Evolutionary conservation across 2,888 invertebrate genomes (phyloP), one percentile per base, ranked within the genome.

Genomic region (Ferdinandea cuprea): DNA sequence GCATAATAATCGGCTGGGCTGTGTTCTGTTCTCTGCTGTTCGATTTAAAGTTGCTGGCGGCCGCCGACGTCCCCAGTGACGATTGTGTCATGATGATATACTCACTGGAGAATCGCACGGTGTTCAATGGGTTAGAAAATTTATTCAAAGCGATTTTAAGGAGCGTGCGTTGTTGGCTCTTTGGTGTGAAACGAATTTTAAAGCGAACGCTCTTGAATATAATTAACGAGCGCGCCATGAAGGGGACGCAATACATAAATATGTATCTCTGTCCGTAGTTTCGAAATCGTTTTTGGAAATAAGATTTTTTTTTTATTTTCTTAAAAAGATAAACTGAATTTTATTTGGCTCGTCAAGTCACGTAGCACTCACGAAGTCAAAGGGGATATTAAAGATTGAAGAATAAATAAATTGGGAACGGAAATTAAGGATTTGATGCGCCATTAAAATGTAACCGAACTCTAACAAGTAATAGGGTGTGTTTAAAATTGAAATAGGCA

Each of bases 61-160:
- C 30, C 35, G 35, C 25, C 50, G 65, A 8, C 50, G 80, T 68
- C 73, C 58, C 68, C 42, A 61, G 56, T 48, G 50, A 44, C 25
- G 52, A 66, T 66, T 66, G 59, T 54, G 35, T 54, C 25, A 25
- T 25, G 52, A 52, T 66, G 28, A 35, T n/a, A n/a, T n/a, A n/a
- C n/a, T n/a, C n/a, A 42, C 35, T 17, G 15, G 17, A 32, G 52
- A 74, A 66, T 77, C 48, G n/a, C n/a, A 37, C 68, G 35, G 54
- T 83, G 83, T 68, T 83, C 83, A 83, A 83, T 83, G 83, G 83
- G 52, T 78, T 83, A 83, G 83, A 83, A 83, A 83, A 83, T 83
- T 83, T 83, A 83, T 83, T 83, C 83, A 83, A 83, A 83, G 68
- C 78, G 72, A 63, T 83, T 73, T 78, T 78, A 83, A 78, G 83